These are phyloP conservation scores for Drosophila sp. DNA, from an alignment of 1,140 invertebrate species.

Conservation along the genomic window DNA sequence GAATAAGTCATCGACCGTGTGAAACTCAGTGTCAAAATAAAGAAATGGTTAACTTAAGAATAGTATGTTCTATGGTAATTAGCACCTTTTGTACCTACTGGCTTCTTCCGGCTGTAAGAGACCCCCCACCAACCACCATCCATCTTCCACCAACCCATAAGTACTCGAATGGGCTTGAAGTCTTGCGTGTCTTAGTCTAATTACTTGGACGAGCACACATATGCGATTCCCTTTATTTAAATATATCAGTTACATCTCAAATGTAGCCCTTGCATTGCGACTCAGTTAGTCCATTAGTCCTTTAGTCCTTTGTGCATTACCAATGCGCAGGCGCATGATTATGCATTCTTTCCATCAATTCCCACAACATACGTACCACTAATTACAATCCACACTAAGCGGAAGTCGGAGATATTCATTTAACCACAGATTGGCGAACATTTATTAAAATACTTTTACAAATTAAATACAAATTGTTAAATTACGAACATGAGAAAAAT, in stretches of 20 bases:
- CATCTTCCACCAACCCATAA: no score
- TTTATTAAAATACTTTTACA: no score
- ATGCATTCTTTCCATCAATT: constrained; percentile 37
- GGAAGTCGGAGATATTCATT: not conserved
- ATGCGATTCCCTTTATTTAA: constrained; percentile 1
- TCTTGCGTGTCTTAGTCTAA: constrained; percentile 27
- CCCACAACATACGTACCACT: constrained; percentile 33
- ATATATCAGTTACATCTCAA: constrained; percentile 37
- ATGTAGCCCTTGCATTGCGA: constrained; percentile 29
- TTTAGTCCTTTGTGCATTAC: constrained; percentile 6
- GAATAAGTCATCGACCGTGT: not conserved
- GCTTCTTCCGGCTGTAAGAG: not conserved
- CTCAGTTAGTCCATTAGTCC: not conserved
- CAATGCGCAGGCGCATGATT: constrained; percentile 64
- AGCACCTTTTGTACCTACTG: constrained; percentile 6
- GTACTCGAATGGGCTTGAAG: constrained; percentile 1
- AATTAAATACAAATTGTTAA: no score
- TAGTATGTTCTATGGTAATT: constrained; percentile 11
- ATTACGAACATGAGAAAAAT: no score
- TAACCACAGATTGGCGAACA: no score
- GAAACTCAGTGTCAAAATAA: constrained; percentile 16
- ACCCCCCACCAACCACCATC: no score
- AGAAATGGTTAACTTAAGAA: constrained; percentile 12
- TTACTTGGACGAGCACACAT: constrained; percentile 14
- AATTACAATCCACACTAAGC: constrained; percentile 1